These are phyloP conservation scores for Gopherus flavomarginatus DNA, from an alignment of 2,113 vertebrate genomes.

Conservation along the genomic window DNA sequence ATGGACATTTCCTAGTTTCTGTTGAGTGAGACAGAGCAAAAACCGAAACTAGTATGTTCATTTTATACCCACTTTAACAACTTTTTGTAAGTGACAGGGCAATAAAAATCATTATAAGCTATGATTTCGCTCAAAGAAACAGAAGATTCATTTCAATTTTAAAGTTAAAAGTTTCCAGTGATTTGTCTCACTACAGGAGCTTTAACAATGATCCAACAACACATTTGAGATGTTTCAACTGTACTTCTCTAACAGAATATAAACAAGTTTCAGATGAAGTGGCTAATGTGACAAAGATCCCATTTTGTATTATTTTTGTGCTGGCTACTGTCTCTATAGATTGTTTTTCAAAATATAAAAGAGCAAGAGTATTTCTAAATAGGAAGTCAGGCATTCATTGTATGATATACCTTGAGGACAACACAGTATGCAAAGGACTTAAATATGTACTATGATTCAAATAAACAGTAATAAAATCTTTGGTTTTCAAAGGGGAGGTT, in stretches of 20 bases:
- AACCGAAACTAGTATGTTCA: neutral
- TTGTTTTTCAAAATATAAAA: neutral
- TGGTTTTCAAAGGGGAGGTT: neutral
- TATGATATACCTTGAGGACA: neutral
- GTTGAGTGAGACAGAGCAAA: neutral
- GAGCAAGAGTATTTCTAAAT: neutral
- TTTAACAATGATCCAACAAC: neutral
- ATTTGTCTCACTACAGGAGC: neutral
- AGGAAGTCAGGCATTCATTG: neutral
- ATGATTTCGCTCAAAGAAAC: neutral
- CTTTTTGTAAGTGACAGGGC: neutral
- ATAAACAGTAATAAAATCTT: neutral
- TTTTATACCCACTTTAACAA: neutral
- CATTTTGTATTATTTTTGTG: neutral
- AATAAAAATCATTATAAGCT: neutral
- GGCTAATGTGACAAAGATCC: neutral
- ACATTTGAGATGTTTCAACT: neutral
- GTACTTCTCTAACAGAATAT: neutral
- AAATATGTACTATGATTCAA: neutral
- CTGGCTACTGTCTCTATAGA: neutral
- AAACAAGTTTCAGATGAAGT: neutral
- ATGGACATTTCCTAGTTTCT: neutral
- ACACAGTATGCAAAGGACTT: neutral
- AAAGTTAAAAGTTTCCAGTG: neutral
- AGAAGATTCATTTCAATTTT: neutral